A percentile compares a stretch with the other conserved stretches of the same genome.
Conservation (phyloP, 2,797 vertebrate genomes). For the Sorex maritimensis region DNA sequence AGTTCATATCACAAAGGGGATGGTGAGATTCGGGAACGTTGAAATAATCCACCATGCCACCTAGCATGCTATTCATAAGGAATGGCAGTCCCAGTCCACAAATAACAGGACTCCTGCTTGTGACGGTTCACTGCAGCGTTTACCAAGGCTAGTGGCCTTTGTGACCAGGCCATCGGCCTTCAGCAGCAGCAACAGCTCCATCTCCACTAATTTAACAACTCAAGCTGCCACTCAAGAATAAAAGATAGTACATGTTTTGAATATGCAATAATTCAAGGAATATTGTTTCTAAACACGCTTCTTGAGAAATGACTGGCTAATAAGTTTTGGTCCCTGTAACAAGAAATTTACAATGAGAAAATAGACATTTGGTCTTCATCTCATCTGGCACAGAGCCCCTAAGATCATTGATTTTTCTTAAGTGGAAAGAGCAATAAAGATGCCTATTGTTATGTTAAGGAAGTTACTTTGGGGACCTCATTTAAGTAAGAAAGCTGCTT, state of each 20-base stretch:
- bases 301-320: neutral
- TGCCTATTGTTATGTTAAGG: neutral
- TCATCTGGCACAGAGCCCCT: neutral
- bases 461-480: no score
- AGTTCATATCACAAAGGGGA: neutral
- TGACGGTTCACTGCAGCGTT: neutral
- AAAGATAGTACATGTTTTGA: slow-evolving; percentile 13
- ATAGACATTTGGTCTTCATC: neutral
- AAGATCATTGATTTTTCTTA: neutral
- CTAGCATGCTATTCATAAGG: neutral
- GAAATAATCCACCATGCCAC: neutral
- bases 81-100: neutral
- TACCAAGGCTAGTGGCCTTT: neutral
- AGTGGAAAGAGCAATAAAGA: neutral
- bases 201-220: neutral
- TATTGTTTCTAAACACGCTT: neutral
- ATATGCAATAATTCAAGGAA: neutral
- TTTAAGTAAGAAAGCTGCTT: no score
- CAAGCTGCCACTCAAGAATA: neutral
- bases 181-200: neutral
- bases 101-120: neutral
- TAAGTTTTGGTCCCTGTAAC: neutral
- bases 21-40: neutral
- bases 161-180: neutral
- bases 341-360: neutral